Base-by-base conservation (phyloP, 2,113 vertebrate species). In the Crotophaga sulcirostris region DNA sequence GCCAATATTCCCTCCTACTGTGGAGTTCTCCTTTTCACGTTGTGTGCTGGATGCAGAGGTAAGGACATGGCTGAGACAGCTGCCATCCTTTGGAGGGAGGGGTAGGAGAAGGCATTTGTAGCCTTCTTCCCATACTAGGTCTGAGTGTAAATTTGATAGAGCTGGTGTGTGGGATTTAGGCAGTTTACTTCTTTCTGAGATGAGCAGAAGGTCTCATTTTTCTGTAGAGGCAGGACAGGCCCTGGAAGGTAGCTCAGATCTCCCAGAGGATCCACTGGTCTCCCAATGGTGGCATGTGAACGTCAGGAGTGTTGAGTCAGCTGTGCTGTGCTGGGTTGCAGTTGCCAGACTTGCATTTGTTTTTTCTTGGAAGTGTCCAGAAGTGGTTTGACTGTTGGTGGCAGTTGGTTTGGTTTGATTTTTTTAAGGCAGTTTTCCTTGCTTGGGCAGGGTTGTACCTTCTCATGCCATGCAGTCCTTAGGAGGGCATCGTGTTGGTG, bases 271-370 rank as follows among this genome's bases (percentile, higher is more conserved):
- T 58, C 58, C 38, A 3, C 40, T 76, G 55, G 36, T 79, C 25
- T 49, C 60, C 2, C 4, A 17, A 25, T 34, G 54, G 84, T 64
- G 74, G 45, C 0, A 0, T 29, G 2, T 33, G 59, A 29, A 20
- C 8, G 0, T 33, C 1, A 5, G 31, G 66, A 68, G 24, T 4
- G 0, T 42, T 52, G n/a, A 24, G 40, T 25, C 0, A 2, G 19
- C 49, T 51, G 17, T n/a, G 68, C 52, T 44, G 55, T 33, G 72
- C 11, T 55, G 28, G 10, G 44, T 54, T 85, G 55, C 28, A 36
- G 33, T 83, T 90, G 33, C 44, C 5, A 8, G 59, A 31, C 34
- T 80, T 24, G 7, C 0, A 0, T 63, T 68, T 79, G 16, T 77
- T 84, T 93, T 82, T 28, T 67, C 19, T 24, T 80, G 33, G 52